Conservation (phyloP, 2,113 vertebrate species). For the Hypocryptadius cinnamomeus region DNA sequence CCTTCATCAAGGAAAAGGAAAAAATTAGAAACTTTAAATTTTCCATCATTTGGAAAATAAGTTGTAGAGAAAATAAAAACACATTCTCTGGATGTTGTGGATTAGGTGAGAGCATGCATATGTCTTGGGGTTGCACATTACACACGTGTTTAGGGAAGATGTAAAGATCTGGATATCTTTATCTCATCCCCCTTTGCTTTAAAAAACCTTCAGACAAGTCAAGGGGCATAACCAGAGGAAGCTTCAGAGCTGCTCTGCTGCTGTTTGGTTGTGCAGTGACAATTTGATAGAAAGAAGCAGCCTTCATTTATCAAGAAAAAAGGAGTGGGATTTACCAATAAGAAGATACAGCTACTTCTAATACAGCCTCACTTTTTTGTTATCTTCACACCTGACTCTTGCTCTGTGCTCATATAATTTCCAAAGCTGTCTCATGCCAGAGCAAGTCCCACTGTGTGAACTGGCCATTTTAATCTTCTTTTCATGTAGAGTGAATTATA, state of each 20-base stretch:
- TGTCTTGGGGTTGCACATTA: not conserved
- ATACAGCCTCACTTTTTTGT: not conserved
- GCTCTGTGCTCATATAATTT: not conserved
- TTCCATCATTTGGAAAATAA: slow-evolving; percentile 8
- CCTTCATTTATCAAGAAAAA: not conserved
- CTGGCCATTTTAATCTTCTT: not conserved
- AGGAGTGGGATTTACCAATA: not conserved
- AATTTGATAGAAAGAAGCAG: not conserved
- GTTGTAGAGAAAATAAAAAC: not conserved
- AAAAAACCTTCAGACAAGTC: not conserved
- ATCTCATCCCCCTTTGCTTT: not conserved
- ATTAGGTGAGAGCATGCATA: not conserved
- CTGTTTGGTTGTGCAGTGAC: not conserved
- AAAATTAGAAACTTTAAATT: slow-evolving; percentile 48
- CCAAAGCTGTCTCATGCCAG: not conserved
- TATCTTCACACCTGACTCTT: not conserved
- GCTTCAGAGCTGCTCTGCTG: not conserved
- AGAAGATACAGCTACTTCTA: not conserved
- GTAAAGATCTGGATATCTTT: not conserved
- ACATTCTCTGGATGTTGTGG: not conserved
- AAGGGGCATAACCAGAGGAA: not conserved
- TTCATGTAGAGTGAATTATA: not conserved
- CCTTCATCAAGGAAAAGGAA: slow-evolving; percentile 2
- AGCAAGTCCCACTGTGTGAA: not conserved
- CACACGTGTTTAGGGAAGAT: not conserved